Conservation (phyloP, 1,140 invertebrate species). For the Euwallacea similis region DNA sequence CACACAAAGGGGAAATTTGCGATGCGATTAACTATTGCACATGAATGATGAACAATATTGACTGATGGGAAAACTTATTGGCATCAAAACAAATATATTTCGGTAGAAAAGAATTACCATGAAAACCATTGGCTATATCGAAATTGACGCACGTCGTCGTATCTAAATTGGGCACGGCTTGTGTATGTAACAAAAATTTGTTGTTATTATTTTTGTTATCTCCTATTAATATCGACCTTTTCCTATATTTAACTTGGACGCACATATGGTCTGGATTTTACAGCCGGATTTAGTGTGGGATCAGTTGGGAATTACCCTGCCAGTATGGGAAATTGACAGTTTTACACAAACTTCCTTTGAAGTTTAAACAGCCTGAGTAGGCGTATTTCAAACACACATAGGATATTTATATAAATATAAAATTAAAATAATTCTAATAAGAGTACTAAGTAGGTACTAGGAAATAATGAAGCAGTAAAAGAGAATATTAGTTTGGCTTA, state of each 20-base stretch:
- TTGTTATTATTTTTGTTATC: slow-evolving; percentile 37
- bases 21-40: too few relatives aligned
- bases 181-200: slow-evolving; percentile 30
- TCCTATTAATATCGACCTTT: slow-evolving; percentile 37
- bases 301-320: too few relatives aligned
- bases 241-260: slow-evolving; percentile 25
- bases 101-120: not conserved
- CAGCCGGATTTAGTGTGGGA: not conserved
- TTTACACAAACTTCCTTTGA: too few relatives aligned
- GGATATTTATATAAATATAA: too few relatives aligned
- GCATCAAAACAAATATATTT: not conserved
- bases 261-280: slow-evolving; percentile 7
- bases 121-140: slow-evolving; percentile 9
- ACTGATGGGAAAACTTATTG: not conserved
- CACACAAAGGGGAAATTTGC: too few relatives aligned
- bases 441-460: too few relatives aligned
- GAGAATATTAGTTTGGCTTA: too few relatives aligned
- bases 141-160: slow-evolving; percentile 26
- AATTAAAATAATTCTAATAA: too few relatives aligned
- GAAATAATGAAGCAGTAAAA: too few relatives aligned
- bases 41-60: too few relatives aligned
- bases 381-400: too few relatives aligned
- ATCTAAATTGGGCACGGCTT: slow-evolving; percentile 24
- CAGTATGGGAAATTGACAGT: slow-evolving; percentile 1
- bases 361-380: too few relatives aligned